Base-by-base conservation (phyloP, 2,113 vertebrate species). In the Hylia prasina region DNA sequence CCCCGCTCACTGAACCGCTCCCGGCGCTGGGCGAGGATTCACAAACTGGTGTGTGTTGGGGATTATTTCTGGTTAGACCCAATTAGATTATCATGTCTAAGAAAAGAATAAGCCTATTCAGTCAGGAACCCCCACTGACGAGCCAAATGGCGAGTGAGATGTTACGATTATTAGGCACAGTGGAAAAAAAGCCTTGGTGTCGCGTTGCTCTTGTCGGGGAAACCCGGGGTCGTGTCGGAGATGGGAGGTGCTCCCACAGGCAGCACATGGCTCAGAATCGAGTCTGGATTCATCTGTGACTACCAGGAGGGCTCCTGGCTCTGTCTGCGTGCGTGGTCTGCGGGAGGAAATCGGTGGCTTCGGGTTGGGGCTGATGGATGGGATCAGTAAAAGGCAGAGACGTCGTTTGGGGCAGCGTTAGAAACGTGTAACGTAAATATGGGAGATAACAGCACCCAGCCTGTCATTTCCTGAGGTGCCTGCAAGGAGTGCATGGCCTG, bases 41-140 rank as follows among this genome's bases (percentile, higher is more conserved):
- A 33, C 86, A 47, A 40, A 77, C 47, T 61, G 93, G 64, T 75
- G 77, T 71, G 94, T 39, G 48, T 33, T 64, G 81, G 72, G 95
- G 94, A 92, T 93, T 96, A 93, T 93, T 97, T 95, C 87, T 94
- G 86, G 90, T 97, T 92, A 96, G 94, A 71, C 95, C 90, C 91
- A 94, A 95, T 92, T 95, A 94, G 95, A 96, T 95, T 97, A 96
- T 95, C 94, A 47, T 88, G 73, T 93, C 87, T 95, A 94, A 94
- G 94, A 81, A 96, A 92, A 96, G 72, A 94, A 79, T 85, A 96
- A 94, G 95, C 90, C 89, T 96, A 71, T 82, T 95, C 47, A 94
- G 15, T 6, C 63, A 47, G 78, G 53, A 93, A 60, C 82, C 80
- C 91, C 72, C 81, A 75, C 93, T 33, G 94, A 35, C 28, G 65